phyloP scores from a whole-genome alignment of 1,140 invertebrate genomes.

The Copidosoma floridanum region DNA sequence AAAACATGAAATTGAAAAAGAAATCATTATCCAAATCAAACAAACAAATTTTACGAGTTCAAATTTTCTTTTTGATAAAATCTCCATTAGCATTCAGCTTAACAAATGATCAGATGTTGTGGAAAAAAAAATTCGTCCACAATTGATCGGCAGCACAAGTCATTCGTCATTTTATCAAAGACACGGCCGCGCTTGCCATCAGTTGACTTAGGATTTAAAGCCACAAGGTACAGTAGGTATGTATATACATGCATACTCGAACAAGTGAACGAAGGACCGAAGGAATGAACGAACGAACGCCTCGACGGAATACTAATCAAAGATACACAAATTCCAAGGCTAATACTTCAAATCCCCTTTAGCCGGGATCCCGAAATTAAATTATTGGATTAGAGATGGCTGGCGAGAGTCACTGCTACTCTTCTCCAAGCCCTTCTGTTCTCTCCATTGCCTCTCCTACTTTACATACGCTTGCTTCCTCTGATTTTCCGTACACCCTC shows the following conservation, averaged over 20 bases:
- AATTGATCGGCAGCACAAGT: background rate
- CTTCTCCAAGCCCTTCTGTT: conserved; percentile 40
- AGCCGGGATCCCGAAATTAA: conserved; percentile 54
- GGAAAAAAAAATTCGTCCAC: background rate
- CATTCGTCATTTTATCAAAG: conserved; percentile 27
- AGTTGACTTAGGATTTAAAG: conserved; percentile 55
- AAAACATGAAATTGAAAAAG: no score
- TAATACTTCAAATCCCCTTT: conserved; percentile 58
- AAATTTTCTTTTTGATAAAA: background rate
- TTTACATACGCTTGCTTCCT: conserved; percentile 23
- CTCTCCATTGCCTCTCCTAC: conserved; percentile 27
- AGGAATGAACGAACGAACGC: no score
- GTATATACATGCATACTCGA: no score
- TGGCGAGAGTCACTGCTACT: conserved; percentile 33
- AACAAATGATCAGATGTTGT: no score
- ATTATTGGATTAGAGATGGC: conserved; percentile 55
- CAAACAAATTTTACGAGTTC: no score
- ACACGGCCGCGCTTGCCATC: no score
- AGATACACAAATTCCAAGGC: conserved; percentile 57
- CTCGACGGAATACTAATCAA: conserved; percentile 57
- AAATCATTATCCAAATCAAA: no score
- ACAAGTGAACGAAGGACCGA: conserved; percentile 49
- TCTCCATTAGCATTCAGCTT: no score
- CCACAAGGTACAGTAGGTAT: no score
- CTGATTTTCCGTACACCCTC: conserved; percentile 23